Percentiles rank a stretch among this genome's conserved stretches.
Evolutionary conservation across 2,888 invertebrate genomes (phyloP).

Genomic region (Gordius sp.): DNA sequence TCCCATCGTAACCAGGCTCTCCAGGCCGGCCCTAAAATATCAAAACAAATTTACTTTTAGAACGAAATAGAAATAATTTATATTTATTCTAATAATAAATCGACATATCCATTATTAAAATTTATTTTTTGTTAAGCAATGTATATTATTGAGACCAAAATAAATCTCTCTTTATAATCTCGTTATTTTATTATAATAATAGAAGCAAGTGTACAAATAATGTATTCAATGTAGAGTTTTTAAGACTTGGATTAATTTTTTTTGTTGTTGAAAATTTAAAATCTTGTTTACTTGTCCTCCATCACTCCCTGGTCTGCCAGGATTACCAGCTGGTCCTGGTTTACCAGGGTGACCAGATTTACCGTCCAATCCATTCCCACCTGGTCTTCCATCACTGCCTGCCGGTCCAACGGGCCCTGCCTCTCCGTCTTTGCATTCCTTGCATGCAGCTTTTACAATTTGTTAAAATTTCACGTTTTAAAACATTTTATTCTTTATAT

Average conservation of each 20-base stretch:
- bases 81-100: not conserved
- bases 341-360: constrained; percentile 13
- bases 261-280: no score
- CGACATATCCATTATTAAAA: no score
- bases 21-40: not conserved
- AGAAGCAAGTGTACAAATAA: not conserved
- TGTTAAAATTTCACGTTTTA: not conserved
- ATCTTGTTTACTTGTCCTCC: constrained; percentile 6
- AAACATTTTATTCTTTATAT: no score
- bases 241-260: no score
- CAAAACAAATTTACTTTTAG: no score
- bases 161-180: not conserved
- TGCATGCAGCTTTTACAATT: constrained; percentile 17
- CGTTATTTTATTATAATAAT: not conserved
- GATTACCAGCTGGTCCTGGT: constrained; percentile 14
- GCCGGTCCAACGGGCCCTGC: not conserved
- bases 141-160: no score
- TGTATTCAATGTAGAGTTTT: no score
- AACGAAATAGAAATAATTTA: not conserved
- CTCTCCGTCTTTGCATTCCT: constrained; percentile 16
- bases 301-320: constrained; percentile 15
- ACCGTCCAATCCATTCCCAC: constrained; percentile 15
- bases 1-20: constrained; percentile 2
- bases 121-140: no score
- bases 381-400: constrained; percentile 6